Percentiles rank a stretch among this genome's conserved stretches.
Conservation (phyloP, 2,113 vertebrate species). For the Camelus bactrianus region DNA sequence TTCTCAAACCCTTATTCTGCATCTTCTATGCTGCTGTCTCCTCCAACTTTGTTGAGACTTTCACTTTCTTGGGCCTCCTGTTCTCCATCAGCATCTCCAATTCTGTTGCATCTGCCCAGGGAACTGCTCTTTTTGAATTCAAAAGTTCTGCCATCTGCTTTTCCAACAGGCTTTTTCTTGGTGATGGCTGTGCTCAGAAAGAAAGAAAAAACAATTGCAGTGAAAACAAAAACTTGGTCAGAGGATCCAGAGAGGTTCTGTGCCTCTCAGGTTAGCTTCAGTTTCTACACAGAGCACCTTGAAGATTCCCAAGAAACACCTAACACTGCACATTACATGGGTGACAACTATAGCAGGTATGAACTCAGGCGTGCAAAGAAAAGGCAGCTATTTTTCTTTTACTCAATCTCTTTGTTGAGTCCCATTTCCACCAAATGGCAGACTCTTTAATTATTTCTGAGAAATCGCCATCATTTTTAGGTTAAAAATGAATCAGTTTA, state of each 20-base stretch:
- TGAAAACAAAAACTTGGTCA: constrained; percentile 31
- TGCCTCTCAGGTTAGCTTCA: not conserved
- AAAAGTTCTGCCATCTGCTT: constrained; percentile 65
- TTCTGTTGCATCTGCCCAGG: constrained; percentile 33
- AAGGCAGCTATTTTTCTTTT: not conserved
- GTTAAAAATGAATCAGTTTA: constrained; percentile 22
- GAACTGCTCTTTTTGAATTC: constrained; percentile 67
- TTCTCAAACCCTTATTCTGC: not conserved
- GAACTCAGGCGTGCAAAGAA: not conserved
- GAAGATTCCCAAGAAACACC: not conserved
- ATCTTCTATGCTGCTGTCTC: constrained; percentile 67
- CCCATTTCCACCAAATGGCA: not conserved
- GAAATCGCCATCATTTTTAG: not conserved
- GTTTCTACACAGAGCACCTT: not conserved
- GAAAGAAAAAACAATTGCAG: not conserved
- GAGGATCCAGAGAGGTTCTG: not conserved
- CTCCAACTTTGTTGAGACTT: constrained; percentile 65
- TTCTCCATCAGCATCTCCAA: not conserved
- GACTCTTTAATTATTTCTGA: constrained; percentile 48
- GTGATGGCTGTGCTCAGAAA: constrained; percentile 59
- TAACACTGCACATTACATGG: not conserved
- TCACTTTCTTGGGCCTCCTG: constrained; percentile 36
- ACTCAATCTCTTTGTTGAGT: not conserved
- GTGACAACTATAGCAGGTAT: not conserved
- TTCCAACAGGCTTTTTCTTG: constrained; percentile 68